Evolutionary conservation across 2,113 vertebrate species (phyloP), one percentile per base, ranked within the genome.

Genomic region (Anarrhichthys ocellatus): DNA sequence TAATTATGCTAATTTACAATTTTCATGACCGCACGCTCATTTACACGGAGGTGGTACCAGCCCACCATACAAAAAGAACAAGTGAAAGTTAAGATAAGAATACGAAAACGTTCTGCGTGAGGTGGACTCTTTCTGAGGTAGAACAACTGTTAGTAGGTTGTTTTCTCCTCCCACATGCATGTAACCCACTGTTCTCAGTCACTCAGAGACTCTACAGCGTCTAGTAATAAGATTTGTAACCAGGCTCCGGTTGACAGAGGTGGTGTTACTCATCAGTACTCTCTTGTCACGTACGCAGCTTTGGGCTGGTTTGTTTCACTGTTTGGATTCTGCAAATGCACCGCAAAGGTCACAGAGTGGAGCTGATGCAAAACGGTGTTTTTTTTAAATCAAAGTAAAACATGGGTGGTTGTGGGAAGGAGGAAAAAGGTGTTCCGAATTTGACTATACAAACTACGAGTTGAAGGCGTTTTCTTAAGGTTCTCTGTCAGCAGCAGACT

Each of bases 301-400:
- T 63, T 46, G 22, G 64, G 76, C 69, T 83, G 38, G 15, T 62
- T 80, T 67, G 72, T n/a, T 29, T 59, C 56, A 36, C 11, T 32
- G 69, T 73, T 81, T 58, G 70, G 29, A 65, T 67, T 59, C 46
- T 75, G 61, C 66, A 76, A 38, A 32, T 29, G 29, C 48, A 79
- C 65, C 24, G 5, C 71, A 89, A 73, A 84, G 71, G 69, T 87
- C 82, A 74, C 24, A 50, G 27, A 48, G 48, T 9, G 22, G 69
- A 42, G 40, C 15, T 2, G 29, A 9, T 77, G 61, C 18, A 48
- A 48, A 74, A 40, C 27, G 8, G 68, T 50, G 52, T 42, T 22
- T 58, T 70, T 69, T 68, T 32, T 32, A 4, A 4, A 77, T 58
- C 54, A 78, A 70, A 78, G 65, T 44, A 46, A 67, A 44, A 46